These are phyloP conservation scores for Phyllostomus discolor DNA, from an alignment of 2,113 vertebrate genomes.

Conservation along the genomic window DNA sequence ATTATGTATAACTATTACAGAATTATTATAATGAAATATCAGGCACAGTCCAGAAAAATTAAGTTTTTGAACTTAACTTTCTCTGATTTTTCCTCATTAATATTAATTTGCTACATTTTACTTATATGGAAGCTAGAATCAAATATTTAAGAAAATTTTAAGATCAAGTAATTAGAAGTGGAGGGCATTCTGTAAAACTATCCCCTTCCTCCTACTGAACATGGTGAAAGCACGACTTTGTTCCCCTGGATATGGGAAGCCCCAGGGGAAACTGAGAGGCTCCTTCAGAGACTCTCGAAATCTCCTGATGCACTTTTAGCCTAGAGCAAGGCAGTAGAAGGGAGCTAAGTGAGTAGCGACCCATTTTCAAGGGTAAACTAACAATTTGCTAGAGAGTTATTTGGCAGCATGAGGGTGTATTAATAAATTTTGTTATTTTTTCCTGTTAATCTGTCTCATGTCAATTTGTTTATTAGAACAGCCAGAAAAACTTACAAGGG, in stretches of 20 bases:
- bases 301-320: neutral
- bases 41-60: neutral
- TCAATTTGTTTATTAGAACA: neutral
- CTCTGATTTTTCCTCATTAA: neutral
- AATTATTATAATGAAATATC: neutral
- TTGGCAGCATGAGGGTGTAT: neutral
- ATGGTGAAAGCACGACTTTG: neutral
- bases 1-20: neutral
- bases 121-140: neutral
- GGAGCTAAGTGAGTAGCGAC: neutral
- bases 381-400: neutral
- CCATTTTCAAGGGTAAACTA: neutral
- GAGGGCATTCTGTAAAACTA: neutral
- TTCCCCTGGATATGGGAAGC: neutral
- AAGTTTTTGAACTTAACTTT: neutral
- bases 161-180: neutral
- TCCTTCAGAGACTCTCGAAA: neutral
- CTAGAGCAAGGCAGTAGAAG: too few species aligned
- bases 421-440: neutral
- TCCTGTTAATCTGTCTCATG: neutral
- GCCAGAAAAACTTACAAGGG: neutral
- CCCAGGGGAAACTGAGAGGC: neutral
- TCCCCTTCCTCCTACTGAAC: neutral
- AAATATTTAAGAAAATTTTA: neutral
- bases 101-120: neutral